Conservation (phyloP, 2,888 invertebrate species). For the Mallateleia sp. region DNA sequence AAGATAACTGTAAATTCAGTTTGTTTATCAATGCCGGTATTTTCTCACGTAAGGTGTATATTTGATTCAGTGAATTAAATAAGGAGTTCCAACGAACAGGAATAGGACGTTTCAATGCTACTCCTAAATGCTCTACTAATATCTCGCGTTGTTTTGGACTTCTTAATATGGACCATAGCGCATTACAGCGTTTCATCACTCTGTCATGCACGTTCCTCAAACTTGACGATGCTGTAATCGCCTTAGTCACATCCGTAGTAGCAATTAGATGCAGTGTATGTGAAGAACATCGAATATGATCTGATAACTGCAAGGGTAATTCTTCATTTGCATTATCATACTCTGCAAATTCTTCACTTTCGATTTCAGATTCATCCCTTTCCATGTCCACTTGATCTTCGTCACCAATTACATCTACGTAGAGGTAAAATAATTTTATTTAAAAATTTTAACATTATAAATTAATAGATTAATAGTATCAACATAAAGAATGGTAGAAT, state of each 20-base stretch:
- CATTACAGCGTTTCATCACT: conserved; percentile 1
- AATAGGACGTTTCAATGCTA: background rate
- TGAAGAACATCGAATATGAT: conserved; percentile 3
- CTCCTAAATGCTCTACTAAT: background rate
- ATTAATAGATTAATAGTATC: too few species aligned
- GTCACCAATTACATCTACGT: too few species aligned
- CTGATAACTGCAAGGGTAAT: background rate
- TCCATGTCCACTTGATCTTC: too few species aligned
- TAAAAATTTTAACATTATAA: too few species aligned
- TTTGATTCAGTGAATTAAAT: background rate
- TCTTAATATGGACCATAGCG: background rate
- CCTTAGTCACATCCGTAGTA: background rate
- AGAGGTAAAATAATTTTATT: too few species aligned
- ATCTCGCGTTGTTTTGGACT: background rate
- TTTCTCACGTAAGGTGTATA: too few species aligned
- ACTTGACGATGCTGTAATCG: background rate
- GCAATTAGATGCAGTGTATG: conserved; percentile 4
- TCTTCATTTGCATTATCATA: background rate
- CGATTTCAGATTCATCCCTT: background rate
- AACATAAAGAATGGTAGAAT: too few species aligned
- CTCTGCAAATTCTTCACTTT: background rate
- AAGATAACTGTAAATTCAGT: too few species aligned
- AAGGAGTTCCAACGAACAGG: background rate
- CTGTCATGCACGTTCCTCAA: background rate
- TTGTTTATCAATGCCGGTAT: too few species aligned